Base-by-base conservation (phyloP, 2,888 invertebrate species). In the Taphrorychus bicolor region DNA sequence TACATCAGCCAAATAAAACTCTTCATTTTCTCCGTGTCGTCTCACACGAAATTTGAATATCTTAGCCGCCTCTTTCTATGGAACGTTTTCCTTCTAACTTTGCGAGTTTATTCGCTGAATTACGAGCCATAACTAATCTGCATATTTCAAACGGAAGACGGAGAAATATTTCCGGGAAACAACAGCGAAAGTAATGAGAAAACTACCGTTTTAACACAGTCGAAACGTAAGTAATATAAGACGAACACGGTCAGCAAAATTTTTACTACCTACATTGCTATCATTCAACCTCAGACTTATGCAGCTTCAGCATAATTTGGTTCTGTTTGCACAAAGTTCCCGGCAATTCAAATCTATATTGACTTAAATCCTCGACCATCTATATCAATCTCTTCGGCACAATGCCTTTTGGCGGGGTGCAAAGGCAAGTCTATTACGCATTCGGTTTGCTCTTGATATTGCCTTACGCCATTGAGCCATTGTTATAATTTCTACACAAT, bases 401-500 rank as follows among this genome's bases (percentile, higher is more conserved):
- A 58, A 51, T 58, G 48, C 48, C 17, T 19, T 11, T 17, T 17
- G 41, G 17, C 22, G 16, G 54, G 22, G 11, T 19, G 17, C 53
- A 59, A 59, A 64, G 23, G 42, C 64, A 59, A 59, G 48, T 65
- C 54, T 48, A 59, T 65, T 65, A 65, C 59, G 42, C 42, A 54
- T 65, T 65, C 54, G 22, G 59, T 65, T 65, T 65, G 65, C 59
- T 59, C 60, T 66, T 56, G 60, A 66, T 66, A 65, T 56, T 57
- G 56, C 54, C 53, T 19, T 48, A 53, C 42, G 52, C 54, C 59
- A 66, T 59, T 41, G 51, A 42, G 51, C 24, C 42, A 66, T 66
- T 66, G 66, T 60, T 60, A 60, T 66, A 66, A 66, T 66, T 66
- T 60, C 66, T 57, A 53, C 59, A 60, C 66, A 66, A 66, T 66